A percentile compares a stretch with the other conserved stretches of the same genome.
phyloP scores from a whole-genome alignment of 2,888 invertebrate species.

The Cryptocephalus primarius region DNA sequence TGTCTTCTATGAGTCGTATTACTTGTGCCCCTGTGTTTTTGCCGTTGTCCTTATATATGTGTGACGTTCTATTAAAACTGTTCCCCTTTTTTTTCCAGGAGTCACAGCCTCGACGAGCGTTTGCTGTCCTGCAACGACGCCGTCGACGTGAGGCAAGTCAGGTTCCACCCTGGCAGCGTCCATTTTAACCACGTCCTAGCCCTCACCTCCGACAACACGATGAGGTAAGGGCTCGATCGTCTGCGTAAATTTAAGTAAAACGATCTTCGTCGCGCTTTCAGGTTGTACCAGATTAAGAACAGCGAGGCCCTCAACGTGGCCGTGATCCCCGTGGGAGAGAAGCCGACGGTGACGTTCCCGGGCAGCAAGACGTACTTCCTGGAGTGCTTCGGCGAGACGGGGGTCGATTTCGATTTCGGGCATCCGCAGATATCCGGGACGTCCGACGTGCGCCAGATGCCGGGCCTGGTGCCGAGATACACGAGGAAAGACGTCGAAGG shows the following conservation, averaged over 20 bases:
- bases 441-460: neutral
- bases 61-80: too few relatives aligned
- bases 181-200: conserved; percentile 66
- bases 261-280: conserved; percentile 5
- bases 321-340: conserved; percentile 28
- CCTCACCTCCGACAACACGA: conserved; percentile 74
- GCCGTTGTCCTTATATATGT: too few relatives aligned
- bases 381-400: conserved; percentile 64
- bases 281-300: conserved; percentile 30
- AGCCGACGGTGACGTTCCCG: conserved; percentile 30
- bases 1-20: too few relatives aligned
- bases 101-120: conserved; percentile 60
- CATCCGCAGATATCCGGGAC: conserved; percentile 35
- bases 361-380: conserved; percentile 30
- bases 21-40: too few relatives aligned
- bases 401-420: conserved; percentile 78
- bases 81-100: conserved; percentile 42
- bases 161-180: conserved; percentile 79
- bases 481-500: neutral
- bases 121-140: conserved; percentile 58
- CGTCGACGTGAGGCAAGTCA: conserved; percentile 60
- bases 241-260: neutral
- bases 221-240: conserved; percentile 48
- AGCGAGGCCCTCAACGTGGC: conserved; percentile 20
- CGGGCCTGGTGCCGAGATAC: neutral